Conservation (phyloP, 2,113 vertebrate species). For the Crotophaga sulcirostris region DNA sequence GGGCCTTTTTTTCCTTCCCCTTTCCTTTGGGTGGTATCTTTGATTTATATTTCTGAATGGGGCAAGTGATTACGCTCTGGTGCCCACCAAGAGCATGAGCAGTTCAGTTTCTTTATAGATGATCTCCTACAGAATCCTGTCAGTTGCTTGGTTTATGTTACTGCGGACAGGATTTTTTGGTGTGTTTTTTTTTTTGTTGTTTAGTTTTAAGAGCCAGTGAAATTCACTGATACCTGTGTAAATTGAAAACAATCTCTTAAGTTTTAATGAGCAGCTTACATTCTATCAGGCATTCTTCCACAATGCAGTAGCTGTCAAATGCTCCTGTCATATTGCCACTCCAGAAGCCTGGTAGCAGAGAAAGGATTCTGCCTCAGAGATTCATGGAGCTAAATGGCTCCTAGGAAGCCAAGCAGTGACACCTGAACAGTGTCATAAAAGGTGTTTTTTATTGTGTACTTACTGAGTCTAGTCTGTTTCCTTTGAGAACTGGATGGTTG, state of each 20-base stretch:
- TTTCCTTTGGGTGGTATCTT: conserved; percentile 53
- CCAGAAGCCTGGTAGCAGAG: not conserved
- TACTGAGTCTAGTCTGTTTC: not conserved
- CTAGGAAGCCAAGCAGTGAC: not conserved
- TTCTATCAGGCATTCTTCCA: not conserved
- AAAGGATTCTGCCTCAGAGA: not conserved
- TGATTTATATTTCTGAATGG: conserved; percentile 31
- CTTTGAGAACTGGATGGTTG: not conserved
- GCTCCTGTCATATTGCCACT: not conserved
- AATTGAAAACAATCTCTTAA: not conserved
- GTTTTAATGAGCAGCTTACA: not conserved
- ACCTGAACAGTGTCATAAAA: not conserved
- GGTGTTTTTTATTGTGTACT: not conserved
- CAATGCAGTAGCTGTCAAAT: not conserved
- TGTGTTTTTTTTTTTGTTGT: not conserved
- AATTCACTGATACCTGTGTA: not conserved
- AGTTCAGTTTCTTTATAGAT: not conserved
- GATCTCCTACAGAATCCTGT: not conserved
- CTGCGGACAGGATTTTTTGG: not conserved
- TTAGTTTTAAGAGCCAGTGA: not conserved
- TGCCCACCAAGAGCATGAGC: not conserved
- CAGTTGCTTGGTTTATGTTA: not conserved
- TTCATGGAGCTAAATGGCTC: not conserved
- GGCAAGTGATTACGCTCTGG: not conserved
- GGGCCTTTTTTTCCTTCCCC: not conserved